These are phyloP conservation scores for Andrena bucephala DNA, from an alignment of 2,888 invertebrate species.

Conservation along the genomic window DNA sequence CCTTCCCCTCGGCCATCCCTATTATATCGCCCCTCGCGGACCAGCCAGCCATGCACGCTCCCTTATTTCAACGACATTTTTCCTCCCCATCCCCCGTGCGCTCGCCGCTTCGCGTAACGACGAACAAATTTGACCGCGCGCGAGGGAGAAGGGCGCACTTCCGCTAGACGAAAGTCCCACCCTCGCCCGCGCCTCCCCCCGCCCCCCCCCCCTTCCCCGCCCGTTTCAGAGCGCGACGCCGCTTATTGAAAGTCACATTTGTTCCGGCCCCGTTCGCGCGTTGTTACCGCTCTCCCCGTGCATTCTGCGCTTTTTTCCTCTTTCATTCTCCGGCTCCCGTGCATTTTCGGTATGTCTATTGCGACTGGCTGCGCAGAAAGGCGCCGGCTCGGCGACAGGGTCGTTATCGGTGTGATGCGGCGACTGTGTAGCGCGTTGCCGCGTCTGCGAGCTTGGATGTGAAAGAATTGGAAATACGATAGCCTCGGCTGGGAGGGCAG, in stretches of 20 bases:
- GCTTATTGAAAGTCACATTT: slow-evolving; percentile 60
- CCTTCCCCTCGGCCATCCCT: neutral
- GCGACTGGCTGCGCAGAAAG: neutral
- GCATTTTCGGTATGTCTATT: slow-evolving; percentile 33
- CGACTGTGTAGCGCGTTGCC: neutral
- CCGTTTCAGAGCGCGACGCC: slow-evolving; percentile 40
- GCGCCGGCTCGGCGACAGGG: neutral
- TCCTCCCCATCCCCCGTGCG: neutral
- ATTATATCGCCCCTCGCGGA: neutral
- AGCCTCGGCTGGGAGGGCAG: too few species aligned
- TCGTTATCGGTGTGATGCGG: neutral
- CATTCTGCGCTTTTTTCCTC: slow-evolving; percentile 26
- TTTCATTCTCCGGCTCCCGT: slow-evolving; percentile 27
- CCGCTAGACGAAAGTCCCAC: slow-evolving; percentile 9
- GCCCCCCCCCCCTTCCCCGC: neutral
- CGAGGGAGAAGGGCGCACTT: slow-evolving; percentile 22
- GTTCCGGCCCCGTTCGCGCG: slow-evolving; percentile 53
- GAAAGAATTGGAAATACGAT: slow-evolving; percentile 12
- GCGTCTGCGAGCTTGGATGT: neutral
- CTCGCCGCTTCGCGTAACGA: slow-evolving; percentile 44
- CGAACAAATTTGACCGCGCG: slow-evolving; percentile 50
- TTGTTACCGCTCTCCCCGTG: slow-evolving; percentile 46
- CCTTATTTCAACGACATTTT: slow-evolving; percentile 58
- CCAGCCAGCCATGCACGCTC: neutral
- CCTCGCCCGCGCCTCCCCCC: too few species aligned